Evolutionary conservation across 2,113 vertebrate genomes (phyloP), one percentile per base, ranked within the genome.

Genomic region (Python bivittatus): DNA sequence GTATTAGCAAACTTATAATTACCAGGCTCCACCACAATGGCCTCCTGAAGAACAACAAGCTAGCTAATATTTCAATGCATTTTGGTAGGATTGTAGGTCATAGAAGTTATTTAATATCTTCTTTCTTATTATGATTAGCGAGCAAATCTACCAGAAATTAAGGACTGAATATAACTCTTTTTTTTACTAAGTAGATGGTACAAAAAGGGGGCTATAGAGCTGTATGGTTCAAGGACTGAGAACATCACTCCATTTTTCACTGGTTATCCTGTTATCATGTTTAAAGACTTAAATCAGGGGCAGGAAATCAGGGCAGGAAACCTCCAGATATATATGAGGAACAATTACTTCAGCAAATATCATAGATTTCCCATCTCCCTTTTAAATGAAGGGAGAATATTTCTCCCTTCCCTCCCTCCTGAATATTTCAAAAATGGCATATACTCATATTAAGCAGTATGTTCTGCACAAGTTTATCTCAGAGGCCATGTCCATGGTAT

Each of bases 11-110:
- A 56, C 98, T 42, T 99, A 98, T 91, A 95, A 97, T 92, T 99
- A 98, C 91, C 98, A 98, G 98, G 99, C 97, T 92, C 95, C 97
- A 94, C 97, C 97, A 6, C 97, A 98, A 0, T 98, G 97, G 97
- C 8, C 97, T 96, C 56, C 94, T 95, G 97, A 96, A 54, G 97
- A 98, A 54, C 97, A 93, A 97, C 97, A 94, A 98, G 94, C 93
- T 98, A 97, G 10, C 11, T 29, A 29, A 61, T 61, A 61, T 29
- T 61, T 61, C 25, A 29, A 10, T 29, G 27, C 27, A 3, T 48
- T 48, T 4, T 48, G 48, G 48, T 61, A 61, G 10, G 25, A 29
- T 29, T 61, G 27, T 61, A 61, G 60, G 10, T 11, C 10, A 3
- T 61, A 29, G 57, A 20, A 23, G 22, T 20, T 22, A 23, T 58